These are phyloP conservation scores for Calonectris borealis DNA, from an alignment of 2,113 vertebrate species.

Conservation along the genomic window DNA sequence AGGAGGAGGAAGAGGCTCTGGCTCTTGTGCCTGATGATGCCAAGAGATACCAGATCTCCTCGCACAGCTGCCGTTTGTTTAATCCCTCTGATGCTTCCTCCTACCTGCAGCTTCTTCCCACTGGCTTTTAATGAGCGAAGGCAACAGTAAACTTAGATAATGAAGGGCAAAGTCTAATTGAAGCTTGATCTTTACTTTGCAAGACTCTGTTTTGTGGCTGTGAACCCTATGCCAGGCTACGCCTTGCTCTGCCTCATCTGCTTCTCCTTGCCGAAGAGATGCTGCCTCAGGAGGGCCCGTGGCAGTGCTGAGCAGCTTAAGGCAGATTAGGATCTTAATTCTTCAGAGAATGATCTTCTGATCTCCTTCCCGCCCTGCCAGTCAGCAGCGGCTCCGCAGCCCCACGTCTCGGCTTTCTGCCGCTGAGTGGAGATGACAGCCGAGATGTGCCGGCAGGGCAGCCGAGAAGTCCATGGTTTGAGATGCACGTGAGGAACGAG, in stretches of 20 bases:
- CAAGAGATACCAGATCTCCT: not conserved
- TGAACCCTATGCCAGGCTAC: not conserved
- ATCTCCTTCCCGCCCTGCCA: slow-evolving; percentile 22
- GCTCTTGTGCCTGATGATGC: not conserved
- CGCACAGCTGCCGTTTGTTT: not conserved
- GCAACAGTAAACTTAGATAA: not conserved
- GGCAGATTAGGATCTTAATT: slow-evolving; percentile 42
- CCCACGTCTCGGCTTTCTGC: not conserved
- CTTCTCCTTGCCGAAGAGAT: not conserved
- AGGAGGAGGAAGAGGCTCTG: not conserved
- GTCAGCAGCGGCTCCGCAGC: not conserved
- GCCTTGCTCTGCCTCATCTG: not conserved
- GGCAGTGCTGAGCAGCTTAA: not conserved
- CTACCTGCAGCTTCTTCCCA: slow-evolving; percentile 16
- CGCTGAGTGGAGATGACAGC: not conserved
- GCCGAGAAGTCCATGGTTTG: fast-evolving
- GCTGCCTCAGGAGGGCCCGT: slow-evolving; percentile 7
- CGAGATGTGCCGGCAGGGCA: not conserved
- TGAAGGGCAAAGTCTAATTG: slow-evolving; percentile 8
- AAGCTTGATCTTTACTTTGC: not conserved
- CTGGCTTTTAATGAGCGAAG: not conserved
- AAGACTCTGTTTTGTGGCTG: not conserved
- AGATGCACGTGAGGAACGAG: fast-evolving
- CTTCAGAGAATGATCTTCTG: slow-evolving; percentile 47
- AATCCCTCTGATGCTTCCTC: slow-evolving; percentile 29